phyloP scores from a whole-genome alignment of 92 coral and sea anemone genomes.

The Epizoanthus rinbou region DNA sequence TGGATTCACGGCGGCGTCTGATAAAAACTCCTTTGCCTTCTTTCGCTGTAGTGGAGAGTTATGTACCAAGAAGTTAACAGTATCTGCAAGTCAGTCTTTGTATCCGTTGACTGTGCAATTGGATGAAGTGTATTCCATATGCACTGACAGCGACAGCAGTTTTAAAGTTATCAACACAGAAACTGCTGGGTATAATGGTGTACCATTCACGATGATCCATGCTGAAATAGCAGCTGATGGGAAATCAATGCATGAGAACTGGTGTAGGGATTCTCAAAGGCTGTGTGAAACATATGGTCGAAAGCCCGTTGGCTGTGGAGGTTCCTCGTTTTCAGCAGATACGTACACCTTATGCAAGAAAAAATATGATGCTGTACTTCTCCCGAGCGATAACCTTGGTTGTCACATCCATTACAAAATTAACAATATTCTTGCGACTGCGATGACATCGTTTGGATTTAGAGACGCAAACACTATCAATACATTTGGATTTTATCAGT shows the following conservation, averaged over 20 bases:
- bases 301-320: slow-evolving; percentile 60
- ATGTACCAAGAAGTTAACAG: slow-evolving; percentile 40
- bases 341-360: slow-evolving; percentile 12
- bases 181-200: not conserved
- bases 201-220: slow-evolving; percentile 44
- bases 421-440: too few species aligned
- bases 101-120: slow-evolving; percentile 21
- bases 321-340: not conserved
- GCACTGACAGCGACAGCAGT: slow-evolving; percentile 62
- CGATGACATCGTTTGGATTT: not conserved
- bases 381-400: slow-evolving; percentile 12
- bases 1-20: slow-evolving; percentile 52
- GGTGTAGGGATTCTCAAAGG: slow-evolving; percentile 65
- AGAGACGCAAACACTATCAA: not conserved
- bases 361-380: slow-evolving; percentile 46
- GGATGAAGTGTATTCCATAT: slow-evolving; percentile 45
- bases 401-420: not conserved
- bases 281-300: slow-evolving; percentile 68
- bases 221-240: slow-evolving; percentile 38
- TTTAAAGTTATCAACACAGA: slow-evolving; percentile 54
- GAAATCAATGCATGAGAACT: slow-evolving; percentile 50
- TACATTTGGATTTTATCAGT: not conserved
- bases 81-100: slow-evolving; percentile 26
- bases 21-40: slow-evolving; percentile 47
- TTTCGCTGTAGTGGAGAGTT: slow-evolving; percentile 36